These are phyloP conservation scores for Crioceris asparagi DNA, from an alignment of 2,888 invertebrate species.

Conservation along the genomic window DNA sequence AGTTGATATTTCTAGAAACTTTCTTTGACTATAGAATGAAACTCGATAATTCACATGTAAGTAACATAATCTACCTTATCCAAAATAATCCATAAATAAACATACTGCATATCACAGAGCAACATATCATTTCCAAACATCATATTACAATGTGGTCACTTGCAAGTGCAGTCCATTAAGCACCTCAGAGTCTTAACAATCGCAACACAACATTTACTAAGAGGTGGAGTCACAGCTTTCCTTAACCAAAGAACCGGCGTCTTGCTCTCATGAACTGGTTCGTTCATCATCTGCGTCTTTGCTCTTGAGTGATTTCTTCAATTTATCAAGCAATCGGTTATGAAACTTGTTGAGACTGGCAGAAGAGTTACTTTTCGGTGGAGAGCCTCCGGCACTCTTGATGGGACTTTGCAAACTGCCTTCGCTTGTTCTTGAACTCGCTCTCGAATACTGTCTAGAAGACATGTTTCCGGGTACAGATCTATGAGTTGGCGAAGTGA, in stretches of 20 bases:
- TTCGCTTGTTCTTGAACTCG: constrained; percentile 52
- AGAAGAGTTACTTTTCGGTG: constrained; percentile 45
- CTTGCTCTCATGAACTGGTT: constrained; percentile 43
- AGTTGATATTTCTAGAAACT: too few species aligned
- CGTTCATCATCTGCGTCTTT: constrained; percentile 31
- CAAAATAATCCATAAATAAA: too few species aligned
- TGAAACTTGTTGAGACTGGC: constrained; percentile 67
- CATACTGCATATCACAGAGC: too few species aligned
- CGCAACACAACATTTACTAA: constrained; percentile 19
- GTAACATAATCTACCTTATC: too few species aligned
- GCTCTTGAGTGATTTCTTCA: constrained; percentile 58
- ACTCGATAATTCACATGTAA: too few species aligned
- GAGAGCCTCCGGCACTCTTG: constrained; percentile 55
- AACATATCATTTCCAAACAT: too few species aligned
- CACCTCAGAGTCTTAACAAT: too few species aligned
- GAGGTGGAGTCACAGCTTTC: constrained; percentile 24
- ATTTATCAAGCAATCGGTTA: constrained; percentile 66
- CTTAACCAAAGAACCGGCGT: constrained; percentile 10
- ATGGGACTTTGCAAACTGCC: constrained; percentile 53
- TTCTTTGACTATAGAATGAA: too few species aligned
- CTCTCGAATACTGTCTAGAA: constrained; percentile 47
- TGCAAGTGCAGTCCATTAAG: too few species aligned
- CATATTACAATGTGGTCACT: too few species aligned
- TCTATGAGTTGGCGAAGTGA: constrained; percentile 46
- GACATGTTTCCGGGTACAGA: constrained; percentile 56